Evolutionary conservation across 2,888 invertebrate genomes (phyloP), one percentile per base, ranked within the genome.

Genomic region (Cephus nigrinus): DNA sequence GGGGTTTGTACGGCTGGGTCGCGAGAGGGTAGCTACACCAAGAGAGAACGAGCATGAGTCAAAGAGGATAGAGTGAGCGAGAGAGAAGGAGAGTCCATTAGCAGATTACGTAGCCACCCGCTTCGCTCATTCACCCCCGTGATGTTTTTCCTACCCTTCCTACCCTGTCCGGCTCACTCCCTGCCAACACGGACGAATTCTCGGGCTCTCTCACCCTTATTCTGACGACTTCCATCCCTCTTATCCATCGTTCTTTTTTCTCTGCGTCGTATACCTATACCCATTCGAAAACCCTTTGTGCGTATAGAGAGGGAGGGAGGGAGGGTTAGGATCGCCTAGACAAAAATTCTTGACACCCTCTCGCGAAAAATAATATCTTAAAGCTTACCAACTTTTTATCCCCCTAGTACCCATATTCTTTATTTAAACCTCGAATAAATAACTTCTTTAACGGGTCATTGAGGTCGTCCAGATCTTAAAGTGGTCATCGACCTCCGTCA

Each of bases 51-150:
- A 55, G 55, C 9, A 23, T 55, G 23, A 55, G 55, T 23, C 55
- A 55, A 55, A 55, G 78, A 78, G 71, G 83, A 81, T 81, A 80
- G 86, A 82, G 82, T 80, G 82, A 82, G 82, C 82, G 83, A 77
- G 82, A 80, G 80, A 80, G 80, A 79, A 80, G 9, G 81, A 82
- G 85, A 90, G 90, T 91, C 91, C 91, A 91, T 91, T 91, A 91
- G 91, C 91, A 91, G 91, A 91, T 91, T 91, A 91, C 91, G 89
- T 89, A 88, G 86, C 89, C 88, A 82, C 86, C 87, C 87, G 86
- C 86, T 87, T 86, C 87, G 85, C 88, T 87, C 89, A 86, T 89
- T 89, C 89, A 86, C 85, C 88, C 86, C 87, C 75, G 84, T 85
- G 86, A 87, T 87, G 84, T 89, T 86, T 88, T 88, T 86, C 84